Conservation (phyloP, 2,797 vertebrate genomes). For the Dryobates pubescens region DNA sequence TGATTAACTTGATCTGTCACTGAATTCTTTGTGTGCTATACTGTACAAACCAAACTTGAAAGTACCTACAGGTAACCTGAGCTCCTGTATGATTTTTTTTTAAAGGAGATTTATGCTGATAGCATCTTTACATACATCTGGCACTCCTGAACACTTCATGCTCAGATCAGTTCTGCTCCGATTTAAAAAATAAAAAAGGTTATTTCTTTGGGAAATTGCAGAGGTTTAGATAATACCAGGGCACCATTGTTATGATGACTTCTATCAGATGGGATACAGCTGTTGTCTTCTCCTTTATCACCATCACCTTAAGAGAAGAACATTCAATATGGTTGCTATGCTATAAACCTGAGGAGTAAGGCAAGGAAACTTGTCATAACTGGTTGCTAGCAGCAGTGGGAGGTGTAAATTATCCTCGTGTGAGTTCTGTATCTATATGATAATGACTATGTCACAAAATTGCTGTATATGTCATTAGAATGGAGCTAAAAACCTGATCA, state of each 20-base stretch:
- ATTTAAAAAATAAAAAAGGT: background rate
- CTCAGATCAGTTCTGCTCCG: background rate
- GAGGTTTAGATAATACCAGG: background rate
- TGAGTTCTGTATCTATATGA: background rate
- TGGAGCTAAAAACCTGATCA: background rate
- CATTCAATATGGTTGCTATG: background rate
- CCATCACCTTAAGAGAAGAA: background rate
- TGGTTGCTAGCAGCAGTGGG: background rate
- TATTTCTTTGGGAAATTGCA: background rate
- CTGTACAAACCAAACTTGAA: background rate
- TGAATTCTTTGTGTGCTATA: background rate
- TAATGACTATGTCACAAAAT: background rate
- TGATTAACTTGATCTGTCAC: background rate
- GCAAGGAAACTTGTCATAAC: conserved; percentile 2
- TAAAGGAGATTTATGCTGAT: background rate
- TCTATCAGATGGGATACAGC: background rate
- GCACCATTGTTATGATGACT: background rate
- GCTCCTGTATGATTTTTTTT: background rate
- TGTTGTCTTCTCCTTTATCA: background rate
- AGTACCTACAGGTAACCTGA: background rate
- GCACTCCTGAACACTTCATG: background rate
- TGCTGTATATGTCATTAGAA: background rate
- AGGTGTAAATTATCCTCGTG: background rate
- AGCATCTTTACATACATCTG: background rate
- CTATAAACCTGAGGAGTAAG: background rate